Evolutionary conservation across 2,113 vertebrate species (phyloP), one percentile per base, ranked within the genome.

Genomic region (Ptilorrhoa leucosticta): DNA sequence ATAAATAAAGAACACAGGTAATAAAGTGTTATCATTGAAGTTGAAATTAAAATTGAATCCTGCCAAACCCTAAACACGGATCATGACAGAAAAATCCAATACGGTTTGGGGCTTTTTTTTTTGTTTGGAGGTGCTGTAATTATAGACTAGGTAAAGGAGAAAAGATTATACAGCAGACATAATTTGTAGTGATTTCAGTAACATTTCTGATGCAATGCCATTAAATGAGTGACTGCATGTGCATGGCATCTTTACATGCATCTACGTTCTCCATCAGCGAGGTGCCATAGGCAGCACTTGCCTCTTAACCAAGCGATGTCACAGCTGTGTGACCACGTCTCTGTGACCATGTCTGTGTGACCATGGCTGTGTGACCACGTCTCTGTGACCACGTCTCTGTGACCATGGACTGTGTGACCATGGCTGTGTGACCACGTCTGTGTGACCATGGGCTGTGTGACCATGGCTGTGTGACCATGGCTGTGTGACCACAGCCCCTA

Each of bases 41-140:
- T n/a, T 93, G 93, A 96, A 96, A 97, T 97, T 95, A 94, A 95
- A 96, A 96, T 96, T 96, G 91, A 91, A 96, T 94, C 81, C 89
- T 97, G 89, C 37, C 91, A 96, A 96, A 73, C 61, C 66, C 45
- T 83, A 93, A 94, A 80, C 50, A 72, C 30, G 6, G 63, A 87
- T 95, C 66, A 90, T 18, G 63, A 83, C 63, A 91, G 84, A 96
- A 91, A 89, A 95, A 94, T 95, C 70, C 84, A 93, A 90, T 72
- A 80, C 19, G 9, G 7, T 39, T 79, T n/a, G 18, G 9, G 13
- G 11, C 1, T 13, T 57, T 14, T 54, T 11, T 71, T 71, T 53
- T 83, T 85, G 42, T 83, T 92, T 69, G 9, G 48, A 73, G 39
- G 54, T 73, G 44, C 63, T 93, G 50, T 96, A 97, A 96, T 94